Base-by-base conservation (phyloP, 2,113 vertebrate species). In the Epinephelus cyanopodus region DNA sequence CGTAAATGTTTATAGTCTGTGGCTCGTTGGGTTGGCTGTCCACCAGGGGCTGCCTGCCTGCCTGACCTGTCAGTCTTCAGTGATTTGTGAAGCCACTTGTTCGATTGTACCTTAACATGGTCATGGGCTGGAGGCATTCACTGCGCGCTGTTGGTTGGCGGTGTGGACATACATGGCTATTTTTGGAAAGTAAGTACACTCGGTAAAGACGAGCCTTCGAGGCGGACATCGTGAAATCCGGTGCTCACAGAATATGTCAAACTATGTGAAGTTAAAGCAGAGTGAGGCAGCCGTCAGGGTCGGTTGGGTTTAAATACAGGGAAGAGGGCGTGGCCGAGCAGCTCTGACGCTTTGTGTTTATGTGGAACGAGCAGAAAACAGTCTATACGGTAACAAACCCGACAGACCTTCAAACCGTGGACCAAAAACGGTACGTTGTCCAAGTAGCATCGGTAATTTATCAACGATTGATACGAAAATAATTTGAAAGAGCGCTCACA, bases 281-380 rank as follows among this genome's bases (percentile, higher is more conserved):
- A 42, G 14, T 0, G 2, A 23, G 14, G 18, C 14, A 9, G 18
- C 6, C 10, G 21, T 29, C 0, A 0, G n/a, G 6, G 23, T 1
- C 9, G 0, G 6, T 6, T 17, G 2, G 29, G 33, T 68, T 77
- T 75, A 63, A 47, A 50, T 17, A 48, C 33, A 1, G 45, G 6
- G 3, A 7, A 0, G 78, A 82, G 79, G 90, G 91, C 89, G 90
- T 90, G 87, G 77, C 60, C 25, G 61, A 29, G 29, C 1, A 2
- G 29, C 17, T 7, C 61, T 91, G 86, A 94, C 94, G 93, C 71
- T 6, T 29, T 17, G 71, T 95, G 93, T 95, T 95, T 93, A 88
- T 87, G 93, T 90, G 58, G 63, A 83, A 25, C 39, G 66, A 77
- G 47, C 21, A 62, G 53, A n/a, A n/a, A 84, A 47, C 85, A 19